Evolutionary conservation across 2,888 invertebrate species (phyloP).

Genomic region (Eupithecia abbreviata): DNA sequence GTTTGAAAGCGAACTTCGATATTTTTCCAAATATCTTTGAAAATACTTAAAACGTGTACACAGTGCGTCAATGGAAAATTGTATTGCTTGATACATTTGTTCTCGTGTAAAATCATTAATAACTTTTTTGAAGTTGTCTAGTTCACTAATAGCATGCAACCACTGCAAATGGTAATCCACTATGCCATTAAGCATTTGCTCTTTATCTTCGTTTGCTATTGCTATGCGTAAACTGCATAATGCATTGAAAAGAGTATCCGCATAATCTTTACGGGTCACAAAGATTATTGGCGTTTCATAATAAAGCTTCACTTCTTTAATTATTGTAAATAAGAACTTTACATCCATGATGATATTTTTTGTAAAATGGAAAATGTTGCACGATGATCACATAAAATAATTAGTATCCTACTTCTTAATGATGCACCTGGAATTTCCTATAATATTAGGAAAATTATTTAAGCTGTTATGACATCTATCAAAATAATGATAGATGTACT

Average conservation of each 20-base stretch:
- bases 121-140: conserved; percentile 62
- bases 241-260: conserved; percentile 65
- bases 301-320: conserved; percentile 69
- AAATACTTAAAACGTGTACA: conserved; percentile 65
- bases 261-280: conserved; percentile 68
- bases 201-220: conserved; percentile 53
- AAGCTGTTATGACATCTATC: neutral
- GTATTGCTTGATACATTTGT: conserved; percentile 63
- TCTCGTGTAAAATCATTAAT: conserved; percentile 56
- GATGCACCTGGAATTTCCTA: neutral
- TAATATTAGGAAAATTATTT: neutral
- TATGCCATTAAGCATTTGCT: conserved; percentile 60
- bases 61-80: conserved; percentile 69
- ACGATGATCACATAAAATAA: neutral
- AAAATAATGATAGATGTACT: neutral
- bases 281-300: conserved; percentile 73
- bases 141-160: conserved; percentile 67
- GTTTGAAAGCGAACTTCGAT: conserved; percentile 55
- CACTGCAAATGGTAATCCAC: conserved; percentile 74
- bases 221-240: conserved; percentile 64
- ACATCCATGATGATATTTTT: conserved; percentile 15
- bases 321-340: conserved; percentile 67
- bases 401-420: neutral
- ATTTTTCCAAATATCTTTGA: conserved; percentile 64
- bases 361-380: neutral